phyloP scores from a whole-genome alignment of 1,140 invertebrate genomes.

The Drosophila seguyi region DNA sequence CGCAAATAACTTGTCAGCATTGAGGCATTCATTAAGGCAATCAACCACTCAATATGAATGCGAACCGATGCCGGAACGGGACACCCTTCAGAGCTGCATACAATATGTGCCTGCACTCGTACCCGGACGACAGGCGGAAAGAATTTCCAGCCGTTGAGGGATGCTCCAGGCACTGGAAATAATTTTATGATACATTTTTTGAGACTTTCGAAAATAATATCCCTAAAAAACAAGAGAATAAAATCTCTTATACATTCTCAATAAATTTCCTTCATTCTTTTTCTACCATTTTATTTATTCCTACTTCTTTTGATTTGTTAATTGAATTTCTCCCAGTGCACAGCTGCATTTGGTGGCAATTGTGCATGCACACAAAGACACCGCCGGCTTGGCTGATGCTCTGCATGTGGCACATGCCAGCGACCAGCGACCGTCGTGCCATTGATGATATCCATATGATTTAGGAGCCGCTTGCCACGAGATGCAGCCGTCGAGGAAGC shows the following conservation, averaged over 20 bases:
- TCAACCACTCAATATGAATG: constrained; percentile 57
- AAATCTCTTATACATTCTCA: no score
- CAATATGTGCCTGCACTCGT: neutral
- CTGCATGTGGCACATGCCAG: constrained; percentile 48
- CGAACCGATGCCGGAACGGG: constrained; percentile 14
- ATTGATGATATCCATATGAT: constrained; percentile 58
- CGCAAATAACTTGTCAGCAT: constrained; percentile 65
- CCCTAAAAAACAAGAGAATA: no score
- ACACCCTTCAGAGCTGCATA: neutral
- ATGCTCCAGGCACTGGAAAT: constrained; percentile 27
- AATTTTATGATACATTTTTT: neutral
- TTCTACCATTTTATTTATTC: no score
- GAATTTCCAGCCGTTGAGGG: constrained; percentile 49
- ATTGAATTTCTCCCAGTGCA: constrained; percentile 38
- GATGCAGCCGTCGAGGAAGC: constrained; percentile 24
- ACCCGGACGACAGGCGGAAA: constrained; percentile 37
- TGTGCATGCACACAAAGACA: constrained; percentile 38
- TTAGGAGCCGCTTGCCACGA: constrained; percentile 33
- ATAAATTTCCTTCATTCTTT: no score
- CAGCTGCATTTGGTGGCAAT: constrained; percentile 38
- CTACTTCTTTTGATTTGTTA: no score
- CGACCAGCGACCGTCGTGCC: constrained; percentile 33
- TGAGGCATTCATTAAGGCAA: constrained; percentile 67
- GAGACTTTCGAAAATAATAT: no score
- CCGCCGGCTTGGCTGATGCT: constrained; percentile 11